These are phyloP conservation scores for Philopotamus ludificatus DNA, from an alignment of 1,140 invertebrate genomes.

Conservation along the genomic window DNA sequence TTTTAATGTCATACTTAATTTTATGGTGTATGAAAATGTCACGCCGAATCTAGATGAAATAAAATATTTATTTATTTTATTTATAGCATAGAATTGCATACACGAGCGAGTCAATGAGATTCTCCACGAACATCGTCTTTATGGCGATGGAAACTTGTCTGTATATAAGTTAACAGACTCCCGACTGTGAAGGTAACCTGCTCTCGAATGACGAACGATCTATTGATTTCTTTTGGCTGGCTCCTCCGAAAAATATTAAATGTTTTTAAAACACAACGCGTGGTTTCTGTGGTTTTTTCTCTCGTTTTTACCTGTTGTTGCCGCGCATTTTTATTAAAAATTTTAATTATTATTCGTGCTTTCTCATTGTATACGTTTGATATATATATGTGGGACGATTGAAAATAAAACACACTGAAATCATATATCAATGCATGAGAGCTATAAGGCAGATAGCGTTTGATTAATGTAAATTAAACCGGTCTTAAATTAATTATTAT, in stretches of 20 bases:
- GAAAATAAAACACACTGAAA: not conserved
- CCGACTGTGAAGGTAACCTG: constrained; percentile 30
- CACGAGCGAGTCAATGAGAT: constrained; percentile 25
- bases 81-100: constrained; percentile 1
- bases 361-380: not conserved
- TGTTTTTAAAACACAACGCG: constrained; percentile 6
- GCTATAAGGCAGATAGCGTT: not conserved
- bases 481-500: not conserved
- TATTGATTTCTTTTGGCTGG: constrained; percentile 22
- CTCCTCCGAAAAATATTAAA: constrained; percentile 2
- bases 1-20: not conserved
- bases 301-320: not conserved
- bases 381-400: not conserved
- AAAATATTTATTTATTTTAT: not conserved
- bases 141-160: constrained; percentile 26
- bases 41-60: not conserved
- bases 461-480: not conserved
- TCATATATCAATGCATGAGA: not conserved
- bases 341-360: not conserved
- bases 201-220: constrained; percentile 21
- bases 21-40: not conserved
- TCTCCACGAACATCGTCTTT: constrained; percentile 36
- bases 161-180: constrained; percentile 16
- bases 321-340: not conserved
- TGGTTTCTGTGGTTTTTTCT: not conserved